Base-by-base conservation (phyloP, 2,888 invertebrate species). In the Cheilosia vernalis region DNA sequence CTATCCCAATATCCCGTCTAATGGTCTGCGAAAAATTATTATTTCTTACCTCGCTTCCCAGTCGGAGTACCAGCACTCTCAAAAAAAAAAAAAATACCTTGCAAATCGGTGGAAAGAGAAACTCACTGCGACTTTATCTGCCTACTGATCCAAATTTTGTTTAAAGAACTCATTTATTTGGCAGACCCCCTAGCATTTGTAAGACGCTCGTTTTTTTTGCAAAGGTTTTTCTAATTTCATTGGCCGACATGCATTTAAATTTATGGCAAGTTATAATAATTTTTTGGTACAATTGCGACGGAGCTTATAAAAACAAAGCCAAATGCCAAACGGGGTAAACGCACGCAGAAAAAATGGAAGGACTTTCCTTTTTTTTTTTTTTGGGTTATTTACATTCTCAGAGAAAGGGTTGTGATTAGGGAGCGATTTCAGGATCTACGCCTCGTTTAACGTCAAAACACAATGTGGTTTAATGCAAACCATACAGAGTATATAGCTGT, bases 301-400 rank as follows among this genome's bases (percentile, higher is more conserved):
- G 7, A 19, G 19, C 4, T 3, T 47, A 17, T 47, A 27, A 56
- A 27, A 53, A 47, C 61, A 77, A 61, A 69, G 61, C 37, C 5
- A 77, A 42, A 37, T 55, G 55, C 55, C 53, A 56, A 60, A 61
- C 44, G 66, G 24, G 40, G 40, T 37, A 1, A 37, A 9, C 53
- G 24, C 19, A 49, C 27, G n/a, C n/a, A 17, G 24, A 60, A 27
- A 24, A n/a, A 21, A 27, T 6, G 27, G 6, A 40, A 49, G 1
- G 19, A 6, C 19, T 49, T 63, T 47, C 24, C 5, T 47, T 58
- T 51, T 49, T 27, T 56, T 47, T 58, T 51, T 49, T 27, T 56
- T 37, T 40, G 10, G 60, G 66, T 33, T 76, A 76, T 76, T 76
- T 76, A 56, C 67, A 76, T 76, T 76, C 27, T 19, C 51, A 27